Conservation (phyloP, 2,797 vertebrate genomes). For the Sebastes itinus region DNA sequence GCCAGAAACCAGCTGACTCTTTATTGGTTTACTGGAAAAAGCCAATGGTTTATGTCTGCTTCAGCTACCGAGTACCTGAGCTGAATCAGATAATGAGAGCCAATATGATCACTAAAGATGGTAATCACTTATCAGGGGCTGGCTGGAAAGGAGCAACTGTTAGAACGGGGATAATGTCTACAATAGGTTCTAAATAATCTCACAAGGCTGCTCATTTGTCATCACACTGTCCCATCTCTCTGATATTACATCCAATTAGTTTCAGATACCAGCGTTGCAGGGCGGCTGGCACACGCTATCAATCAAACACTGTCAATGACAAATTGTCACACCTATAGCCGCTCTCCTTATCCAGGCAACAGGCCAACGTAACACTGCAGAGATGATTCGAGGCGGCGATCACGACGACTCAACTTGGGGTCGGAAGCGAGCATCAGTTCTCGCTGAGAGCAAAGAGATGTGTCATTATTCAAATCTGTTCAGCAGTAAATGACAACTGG, state of each 20-base stretch:
- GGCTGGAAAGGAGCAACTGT: conserved; percentile 10
- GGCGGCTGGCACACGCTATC: conserved; percentile 70
- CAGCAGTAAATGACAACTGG: not conserved
- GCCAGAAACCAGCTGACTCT: conserved; percentile 19
- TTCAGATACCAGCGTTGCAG: conserved; percentile 60
- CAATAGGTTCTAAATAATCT: conserved; percentile 54
- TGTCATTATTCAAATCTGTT: not conserved
- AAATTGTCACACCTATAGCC: conserved; percentile 64
- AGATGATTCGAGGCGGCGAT: conserved; percentile 32
- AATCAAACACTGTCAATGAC: conserved; percentile 81
- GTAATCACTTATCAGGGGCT: conserved; percentile 24
- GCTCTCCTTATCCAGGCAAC: conserved; percentile 58
- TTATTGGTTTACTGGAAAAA: not conserved
- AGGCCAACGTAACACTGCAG: conserved; percentile 48
- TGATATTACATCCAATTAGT: conserved; percentile 72
- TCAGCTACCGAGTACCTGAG: not conserved
- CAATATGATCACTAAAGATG: conserved; percentile 17
- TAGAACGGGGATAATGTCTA: conserved; percentile 33
- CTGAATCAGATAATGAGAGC: conserved; percentile 8
- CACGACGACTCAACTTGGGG: conserved; percentile 39
- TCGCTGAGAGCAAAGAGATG: not conserved
- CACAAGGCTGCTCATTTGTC: conserved; percentile 61
- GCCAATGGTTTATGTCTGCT: not conserved
- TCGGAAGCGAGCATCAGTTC: not conserved
- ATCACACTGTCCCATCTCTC: conserved; percentile 42